Evolutionary conservation across 2,113 vertebrate genomes (phyloP), one percentile per base, ranked within the genome.

Genomic region (Lasiurus cinereus): DNA sequence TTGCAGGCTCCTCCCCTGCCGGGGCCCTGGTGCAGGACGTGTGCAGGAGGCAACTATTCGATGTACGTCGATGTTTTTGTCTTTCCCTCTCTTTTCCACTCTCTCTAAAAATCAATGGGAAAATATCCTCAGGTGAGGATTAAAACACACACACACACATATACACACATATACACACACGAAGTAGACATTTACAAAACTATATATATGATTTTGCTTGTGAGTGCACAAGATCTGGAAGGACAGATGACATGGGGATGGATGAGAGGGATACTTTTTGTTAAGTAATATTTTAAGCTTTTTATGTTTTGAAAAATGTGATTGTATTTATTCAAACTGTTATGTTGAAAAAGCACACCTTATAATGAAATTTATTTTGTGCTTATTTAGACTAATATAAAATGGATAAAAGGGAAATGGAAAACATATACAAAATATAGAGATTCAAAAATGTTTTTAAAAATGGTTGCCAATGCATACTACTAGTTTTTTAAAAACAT

Each of bases 281-380:
- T 29, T 80, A 33, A 39, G 46, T 24, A 73, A 33, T 93, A 24
- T 31, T 64, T 67, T 46, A 62, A 33, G 8, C 3, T 79, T 67
- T 93, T 86, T 62, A 24, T 56, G 3, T 73, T 92, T 89, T 96
- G 43, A 87, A 46, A 13, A 10, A 54, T 27, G 16, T 15, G 18
- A 78, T 39, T 46, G 1, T 31, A 33, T 59, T 94, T 87, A 83
- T 72, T 76, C 12, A 74, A 88, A 96, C 46, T 31, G 39, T 66
- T 33, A n/a, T 27, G 31, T 29, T 66, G 43, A 77, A 72, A 94
- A 94, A 48, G 18, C 43, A 18, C 29, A 64, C 16, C 7, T 64
- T 19, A 36, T 33, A 83, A 84, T 36, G 19, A 93, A 94, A 76
- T 67, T 78, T 83, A 88, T 82, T 92, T 85, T 91, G 8, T 88